Evolutionary conservation across 2,888 invertebrate species (phyloP), one percentile per base, ranked within the genome.

Genomic region (Synanthedon tipuliformis): DNA sequence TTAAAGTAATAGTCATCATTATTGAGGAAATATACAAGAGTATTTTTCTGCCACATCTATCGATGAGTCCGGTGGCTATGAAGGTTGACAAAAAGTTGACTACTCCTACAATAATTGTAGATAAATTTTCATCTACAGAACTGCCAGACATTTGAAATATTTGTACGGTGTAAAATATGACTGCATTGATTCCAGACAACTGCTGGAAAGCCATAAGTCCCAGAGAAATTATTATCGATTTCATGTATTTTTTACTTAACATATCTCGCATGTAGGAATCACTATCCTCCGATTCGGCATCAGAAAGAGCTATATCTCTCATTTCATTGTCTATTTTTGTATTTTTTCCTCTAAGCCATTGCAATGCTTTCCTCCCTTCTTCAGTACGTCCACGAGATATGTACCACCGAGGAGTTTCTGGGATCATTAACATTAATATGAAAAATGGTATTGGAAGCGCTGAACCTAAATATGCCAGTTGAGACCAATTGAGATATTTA

Each of bases 121-220:
- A 92, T 34, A 94, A 61, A 71, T 94, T 92, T 62, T 92, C 90
- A 66, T 95, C 92, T 54, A 96, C 90, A 4, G 91, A 89, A 65
- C 95, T 95, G 23, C 95, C 96, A 12, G 97, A 93, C 78, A 92
- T 91, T 84, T 93, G 81, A 78, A 98, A 98, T 63, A 98, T 98
- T 58, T 89, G 88, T 0, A 94, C 95, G 0, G 97, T 95, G 73
- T 97, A 98, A 83, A 98, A 98, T 75, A 98, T 96, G 53, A 98
- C 94, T 5, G 97, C 97, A 78, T 98, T 98, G 62, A 98, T 97
- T 18, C 98, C 98, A 56, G 94, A 95, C 68, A 96, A 80, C 75
- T 98, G 98, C 79, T 98, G 98, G 84, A 98, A 97, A 58, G 95
- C 92, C 97, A 98, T 98, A 51, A 98, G 88, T 0, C 95, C 94